Evolutionary conservation across 2,797 vertebrate species (phyloP).

Genomic region (Nyctibius grandis): DNA sequence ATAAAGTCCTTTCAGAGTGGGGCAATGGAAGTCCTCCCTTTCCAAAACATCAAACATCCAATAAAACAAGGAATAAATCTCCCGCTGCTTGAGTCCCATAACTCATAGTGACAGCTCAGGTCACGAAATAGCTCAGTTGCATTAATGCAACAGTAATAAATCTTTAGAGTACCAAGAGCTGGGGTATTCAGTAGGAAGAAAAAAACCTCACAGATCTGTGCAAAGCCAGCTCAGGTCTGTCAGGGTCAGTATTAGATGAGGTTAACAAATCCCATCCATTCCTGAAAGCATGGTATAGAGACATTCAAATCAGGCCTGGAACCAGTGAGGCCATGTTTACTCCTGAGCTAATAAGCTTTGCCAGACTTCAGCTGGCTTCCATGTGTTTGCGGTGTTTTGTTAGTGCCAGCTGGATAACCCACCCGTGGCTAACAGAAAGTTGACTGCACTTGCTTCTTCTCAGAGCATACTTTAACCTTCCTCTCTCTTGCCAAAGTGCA

Average conservation of each 20-base stretch:
- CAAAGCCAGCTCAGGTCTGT: neutral
- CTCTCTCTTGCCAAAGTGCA: neutral
- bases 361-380: neutral
- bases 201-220: neutral
- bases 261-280: neutral
- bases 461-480: neutral
- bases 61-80: slow-evolving; percentile 21
- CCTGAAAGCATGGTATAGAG: neutral
- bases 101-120: neutral
- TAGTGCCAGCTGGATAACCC: neutral
- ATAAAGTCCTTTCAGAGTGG: neutral
- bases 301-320: neutral
- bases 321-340: neutral
- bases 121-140: neutral
- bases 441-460: neutral
- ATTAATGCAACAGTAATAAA: neutral
- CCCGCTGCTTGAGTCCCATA: neutral
- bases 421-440: neutral
- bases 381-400: neutral
- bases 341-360: neutral
- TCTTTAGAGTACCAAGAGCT: neutral
- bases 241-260: neutral
- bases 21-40: neutral
- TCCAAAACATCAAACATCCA: slow-evolving; percentile 7
- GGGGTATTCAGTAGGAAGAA: neutral